A percentile compares a stretch with the other conserved stretches of the same genome.
Evolutionary conservation across 2,888 invertebrate genomes (phyloP).

Genomic region (Synanthedon formicaeformis): DNA sequence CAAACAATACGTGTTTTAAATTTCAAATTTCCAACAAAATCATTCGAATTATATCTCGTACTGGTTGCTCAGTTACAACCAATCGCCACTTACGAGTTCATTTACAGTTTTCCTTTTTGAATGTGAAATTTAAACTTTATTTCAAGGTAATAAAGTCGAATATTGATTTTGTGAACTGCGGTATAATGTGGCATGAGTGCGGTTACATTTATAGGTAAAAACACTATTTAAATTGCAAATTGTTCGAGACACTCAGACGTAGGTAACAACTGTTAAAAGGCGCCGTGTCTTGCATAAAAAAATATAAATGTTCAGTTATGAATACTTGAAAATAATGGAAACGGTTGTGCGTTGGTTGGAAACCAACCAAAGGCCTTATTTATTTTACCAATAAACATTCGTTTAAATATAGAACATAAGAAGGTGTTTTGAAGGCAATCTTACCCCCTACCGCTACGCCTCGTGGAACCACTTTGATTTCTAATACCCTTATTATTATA

Average conservation of each 20-base stretch:
- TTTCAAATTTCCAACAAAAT: constrained; percentile 16
- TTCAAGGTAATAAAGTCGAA: background rate
- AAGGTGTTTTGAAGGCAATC: no score
- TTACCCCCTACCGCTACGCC: no score
- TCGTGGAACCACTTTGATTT: no score
- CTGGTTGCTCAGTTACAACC: constrained; percentile 17
- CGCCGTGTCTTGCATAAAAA: constrained; percentile 23
- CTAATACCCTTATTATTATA: no score
- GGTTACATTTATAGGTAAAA: constrained; percentile 14
- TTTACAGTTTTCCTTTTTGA: background rate
- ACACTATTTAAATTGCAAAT: constrained; percentile 35
- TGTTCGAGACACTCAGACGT: constrained; percentile 21
- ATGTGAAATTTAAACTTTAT: background rate
- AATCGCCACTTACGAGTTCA: constrained; percentile 4
- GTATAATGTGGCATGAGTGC: constrained; percentile 1
- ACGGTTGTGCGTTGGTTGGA: no score
- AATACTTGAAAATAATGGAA: background rate
- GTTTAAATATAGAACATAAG: no score
- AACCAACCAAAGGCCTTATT: no score
- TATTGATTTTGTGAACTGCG: background rate
- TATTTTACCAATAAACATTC: no score
- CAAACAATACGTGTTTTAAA: constrained; percentile 8
- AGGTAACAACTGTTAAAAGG: constrained; percentile 22
- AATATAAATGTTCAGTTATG: background rate
- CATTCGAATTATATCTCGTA: constrained; percentile 13